phyloP scores from a whole-genome alignment of 2,888 invertebrate genomes.

The Bursaphelenchus okinawaensis region DNA sequence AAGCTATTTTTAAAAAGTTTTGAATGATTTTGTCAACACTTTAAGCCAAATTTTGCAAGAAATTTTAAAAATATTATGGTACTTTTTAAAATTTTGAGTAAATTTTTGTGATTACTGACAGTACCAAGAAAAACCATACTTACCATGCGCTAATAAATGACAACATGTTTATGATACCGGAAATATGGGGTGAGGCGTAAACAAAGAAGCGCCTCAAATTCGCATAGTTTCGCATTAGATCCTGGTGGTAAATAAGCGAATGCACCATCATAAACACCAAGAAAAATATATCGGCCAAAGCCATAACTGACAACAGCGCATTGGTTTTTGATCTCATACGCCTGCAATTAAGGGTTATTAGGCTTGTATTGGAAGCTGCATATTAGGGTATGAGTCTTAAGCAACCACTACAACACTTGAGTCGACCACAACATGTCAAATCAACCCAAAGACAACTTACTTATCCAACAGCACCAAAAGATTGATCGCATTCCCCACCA shows the following conservation, averaged over 20 bases:
- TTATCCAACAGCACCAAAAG: conserved; percentile 30
- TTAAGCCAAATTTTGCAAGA: no score
- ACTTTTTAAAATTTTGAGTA: no score
- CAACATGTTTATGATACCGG: conserved; percentile 28
- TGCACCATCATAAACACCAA: conserved; percentile 35
- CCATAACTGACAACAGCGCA: conserved; percentile 29
- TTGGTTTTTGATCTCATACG: conserved; percentile 36
- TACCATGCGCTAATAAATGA: conserved; percentile 38
- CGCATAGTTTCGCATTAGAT: conserved; percentile 15
- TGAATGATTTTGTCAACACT: no score
- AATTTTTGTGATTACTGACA: no score
- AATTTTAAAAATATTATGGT: no score
- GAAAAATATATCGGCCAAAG: conserved; percentile 32
- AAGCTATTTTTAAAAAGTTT: no score
- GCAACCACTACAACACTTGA: no score
- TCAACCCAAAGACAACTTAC: no score
- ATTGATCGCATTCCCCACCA: conserved; percentile 28
- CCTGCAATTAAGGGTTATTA: conserved; percentile 17
- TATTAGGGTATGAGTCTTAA: no score
- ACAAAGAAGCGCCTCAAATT: conserved; percentile 18
- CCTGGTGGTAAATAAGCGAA: conserved; percentile 20
- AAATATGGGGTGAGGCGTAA: conserved; percentile 22
- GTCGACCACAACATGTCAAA: no score
- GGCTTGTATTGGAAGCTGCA: no score
- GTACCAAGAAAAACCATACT: conserved; percentile 2